Base-by-base conservation (phyloP, 2,113 vertebrate genomes). In the Enhydra lutris region DNA sequence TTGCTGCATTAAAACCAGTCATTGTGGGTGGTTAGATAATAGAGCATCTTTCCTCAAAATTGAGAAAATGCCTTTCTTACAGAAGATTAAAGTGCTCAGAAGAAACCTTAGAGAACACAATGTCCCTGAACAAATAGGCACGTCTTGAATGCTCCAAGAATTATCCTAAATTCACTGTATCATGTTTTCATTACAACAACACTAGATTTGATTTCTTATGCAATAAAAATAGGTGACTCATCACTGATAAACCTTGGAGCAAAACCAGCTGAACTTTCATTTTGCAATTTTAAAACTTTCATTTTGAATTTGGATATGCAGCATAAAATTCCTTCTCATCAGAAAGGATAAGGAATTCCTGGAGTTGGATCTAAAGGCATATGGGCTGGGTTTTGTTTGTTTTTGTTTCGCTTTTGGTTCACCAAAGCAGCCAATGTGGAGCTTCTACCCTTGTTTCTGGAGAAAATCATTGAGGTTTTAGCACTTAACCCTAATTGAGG, bases 191-290 rank as follows among this genome's bases (percentile, higher is more conserved):
- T 85, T 82, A 95, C 45, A 76, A 61, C 73, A 69, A 57, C 73
- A 80, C 50, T 90, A 95, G 86, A 55, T n/a, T 96, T 97, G 55
- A 91, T 95, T 89, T 95, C 55, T 86, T 83, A 83, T 34, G 93
- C 76, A 95, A 89, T 81, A 92, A 93, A 97, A 96, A 47, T 42
- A 61, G 80, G 39, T 91, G 95, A 95, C 13, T 96, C 7, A 73
- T 96, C 78, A 95, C 45, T 90, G 8, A 89, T 42, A 97, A 97
- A 96, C 4, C 69, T 52, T 90, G 26, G 15, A 90, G 45, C 12
- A 91, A 11, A 42, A 96, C 26, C 55, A 87, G 36, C 23, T 89
- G 21, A 31, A 79, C 67, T 96, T 97, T 42, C 69, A 95, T 21
- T 57, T 6, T 78, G 52, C 86, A 97, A 97, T 79, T 95, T 95